Evolutionary conservation across 2,888 invertebrate genomes (phyloP).

Genomic region (Erynnis tages): DNA sequence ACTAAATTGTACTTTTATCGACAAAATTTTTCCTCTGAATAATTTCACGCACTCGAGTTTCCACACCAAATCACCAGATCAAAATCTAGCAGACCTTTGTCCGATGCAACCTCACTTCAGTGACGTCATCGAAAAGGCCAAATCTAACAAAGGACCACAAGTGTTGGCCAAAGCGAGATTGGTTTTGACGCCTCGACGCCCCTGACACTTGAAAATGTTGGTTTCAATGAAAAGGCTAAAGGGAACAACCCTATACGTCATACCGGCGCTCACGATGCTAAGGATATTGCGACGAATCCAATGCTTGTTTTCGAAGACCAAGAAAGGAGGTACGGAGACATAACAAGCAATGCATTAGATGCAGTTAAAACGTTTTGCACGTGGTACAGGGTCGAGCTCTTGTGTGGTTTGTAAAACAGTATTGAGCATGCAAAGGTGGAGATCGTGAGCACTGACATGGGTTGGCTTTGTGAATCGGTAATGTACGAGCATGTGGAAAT

Average conservation of each 20-base stretch:
- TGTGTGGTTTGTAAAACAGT: constrained; percentile 3
- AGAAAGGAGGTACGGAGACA: neutral
- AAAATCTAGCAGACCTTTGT: constrained; percentile 36
- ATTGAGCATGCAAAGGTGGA: constrained; percentile 16
- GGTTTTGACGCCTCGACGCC: constrained; percentile 58
- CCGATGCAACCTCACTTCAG: constrained; percentile 40
- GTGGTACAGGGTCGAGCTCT: neutral
- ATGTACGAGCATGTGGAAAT: constrained; percentile 14
- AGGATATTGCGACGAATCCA: neutral
- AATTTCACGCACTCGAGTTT: constrained; percentile 12
- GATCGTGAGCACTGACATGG: constrained; percentile 6
- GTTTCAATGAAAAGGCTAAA: constrained; percentile 26
- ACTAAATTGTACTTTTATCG: no score
- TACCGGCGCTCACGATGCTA: neutral
- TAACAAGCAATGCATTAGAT: constrained; percentile 1
- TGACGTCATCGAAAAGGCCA: constrained; percentile 48
- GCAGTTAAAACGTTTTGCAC: neutral
- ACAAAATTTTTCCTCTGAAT: neutral
- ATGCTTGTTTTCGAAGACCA: neutral
- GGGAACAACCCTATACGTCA: constrained; percentile 8
- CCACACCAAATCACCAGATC: constrained; percentile 24
- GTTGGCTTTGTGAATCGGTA: constrained; percentile 25
- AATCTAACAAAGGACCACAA: constrained; percentile 48
- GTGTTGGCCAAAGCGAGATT: constrained; percentile 43
- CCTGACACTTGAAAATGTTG: constrained; percentile 45